A percentile compares a stretch with the other conserved stretches of the same genome.
Conservation (phyloP, 2,113 vertebrate genomes). For the Campylomormyrus numenius region DNA sequence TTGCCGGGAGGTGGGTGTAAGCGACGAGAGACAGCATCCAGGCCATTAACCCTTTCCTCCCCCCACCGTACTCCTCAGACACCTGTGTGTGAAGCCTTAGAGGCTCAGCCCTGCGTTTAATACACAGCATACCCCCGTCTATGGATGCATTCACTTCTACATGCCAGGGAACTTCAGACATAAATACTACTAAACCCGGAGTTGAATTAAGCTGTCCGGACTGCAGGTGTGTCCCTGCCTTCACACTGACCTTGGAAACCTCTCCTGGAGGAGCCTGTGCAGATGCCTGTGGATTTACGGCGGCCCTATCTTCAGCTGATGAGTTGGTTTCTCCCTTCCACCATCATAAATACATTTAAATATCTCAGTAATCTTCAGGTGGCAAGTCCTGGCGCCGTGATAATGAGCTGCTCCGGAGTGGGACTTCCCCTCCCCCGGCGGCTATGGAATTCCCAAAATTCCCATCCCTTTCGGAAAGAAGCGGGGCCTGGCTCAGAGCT, state of each 20-base stretch:
- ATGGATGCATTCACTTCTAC: background rate
- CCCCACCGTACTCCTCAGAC: background rate
- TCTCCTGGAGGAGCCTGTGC: background rate
- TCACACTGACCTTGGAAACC: background rate
- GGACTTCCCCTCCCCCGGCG: slow-evolving; percentile 60
- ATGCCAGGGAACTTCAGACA: background rate
- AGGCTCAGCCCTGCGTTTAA: background rate
- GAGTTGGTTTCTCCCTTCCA: slow-evolving; percentile 31
- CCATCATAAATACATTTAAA: slow-evolving; percentile 49
- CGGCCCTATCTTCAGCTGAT: slow-evolving; percentile 35
- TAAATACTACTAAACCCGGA: background rate
- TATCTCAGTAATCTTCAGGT: slow-evolving; percentile 48
- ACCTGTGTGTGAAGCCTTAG: background rate
- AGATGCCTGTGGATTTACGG: slow-evolving; percentile 41
- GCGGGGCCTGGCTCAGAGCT: background rate
- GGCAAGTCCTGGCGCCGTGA: slow-evolving; percentile 45
- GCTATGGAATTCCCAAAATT: slow-evolving; percentile 62
- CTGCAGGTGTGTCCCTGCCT: background rate
- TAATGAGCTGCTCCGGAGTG: slow-evolving; percentile 66
- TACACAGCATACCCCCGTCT: background rate
- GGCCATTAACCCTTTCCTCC: slow-evolving; percentile 13
- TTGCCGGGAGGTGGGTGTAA: background rate
- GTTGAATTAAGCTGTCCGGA: background rate
- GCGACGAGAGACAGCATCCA: slow-evolving; percentile 10
- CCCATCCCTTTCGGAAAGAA: background rate